Base-by-base conservation (phyloP, 2,797 vertebrate genomes). In the Propithecus perrieri region DNA sequence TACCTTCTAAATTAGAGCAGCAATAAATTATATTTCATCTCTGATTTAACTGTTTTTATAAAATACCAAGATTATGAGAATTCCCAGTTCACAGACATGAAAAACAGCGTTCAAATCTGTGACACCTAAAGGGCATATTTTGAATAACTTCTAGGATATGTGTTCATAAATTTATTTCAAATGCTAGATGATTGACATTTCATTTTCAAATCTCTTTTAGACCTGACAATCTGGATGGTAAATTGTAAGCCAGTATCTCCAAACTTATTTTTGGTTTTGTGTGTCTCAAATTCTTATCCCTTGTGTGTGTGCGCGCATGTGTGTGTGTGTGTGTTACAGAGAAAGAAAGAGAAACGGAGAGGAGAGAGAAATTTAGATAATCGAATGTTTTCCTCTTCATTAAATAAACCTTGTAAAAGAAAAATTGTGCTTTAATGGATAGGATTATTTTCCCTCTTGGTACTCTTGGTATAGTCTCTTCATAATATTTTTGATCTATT, bases 61-160 rank as follows among this genome's bases (percentile, higher is more conserved):
- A 94, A 95, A 84, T 79, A 96, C 48, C 20, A 93, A 63, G 61
- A 94, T 95, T 89, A 76, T 95, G 30, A 89, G 92, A 94, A 80
- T 78, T n/a, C 10, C 43, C 8, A 38, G n/a, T 76, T 85, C 4
- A 75, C 48, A 57, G 17, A 88, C 15, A 91, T 87, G 22, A 85
- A 86, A 96, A 94, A 50, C 3, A 85, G 7, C 13, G 41, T 85
- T 76, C 35, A 94, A 95, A 93, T 97, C 48, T 69, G 8, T 61
- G 78, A 46, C 0, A 41, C 61, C 18, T 79, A 93, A 72, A 93
- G 17, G 59, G 1, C 14, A 95, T 67, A 38, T 10, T 85, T 79
- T 91, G 26, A 93, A 89, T 94, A 91, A 69, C 15, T 85, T 95
- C 33, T 14, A 89, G 12, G 24, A 61, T 95, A 87, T 93, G 53